Evolutionary conservation across 2,888 invertebrate species (phyloP).

Genomic region (Himalopsyche tibetana): DNA sequence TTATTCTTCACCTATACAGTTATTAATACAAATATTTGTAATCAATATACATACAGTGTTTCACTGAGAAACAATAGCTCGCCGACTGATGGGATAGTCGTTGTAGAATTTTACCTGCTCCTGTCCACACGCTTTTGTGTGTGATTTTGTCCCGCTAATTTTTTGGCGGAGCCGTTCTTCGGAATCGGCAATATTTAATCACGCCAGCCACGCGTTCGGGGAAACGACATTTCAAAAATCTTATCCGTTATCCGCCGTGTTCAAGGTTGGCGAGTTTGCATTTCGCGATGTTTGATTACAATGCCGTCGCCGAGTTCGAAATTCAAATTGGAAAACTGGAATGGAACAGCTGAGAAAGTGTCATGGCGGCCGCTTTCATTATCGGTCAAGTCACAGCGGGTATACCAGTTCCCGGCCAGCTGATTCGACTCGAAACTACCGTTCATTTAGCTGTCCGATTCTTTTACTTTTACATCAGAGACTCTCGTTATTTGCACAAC

Average conservation of each 20-base stretch:
- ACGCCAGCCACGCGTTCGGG: background rate
- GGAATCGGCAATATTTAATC: background rate
- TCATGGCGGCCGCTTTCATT: constrained; percentile 37
- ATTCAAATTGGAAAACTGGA: constrained; percentile 43
- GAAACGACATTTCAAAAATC: background rate
- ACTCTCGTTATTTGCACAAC: too few relatives aligned
- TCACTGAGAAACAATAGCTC: too few relatives aligned
- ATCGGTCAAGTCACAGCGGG: constrained; percentile 18
- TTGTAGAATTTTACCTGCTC: background rate
- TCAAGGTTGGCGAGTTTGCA: constrained; percentile 13
- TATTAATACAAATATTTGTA: too few relatives aligned
- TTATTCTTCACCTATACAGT: too few relatives aligned
- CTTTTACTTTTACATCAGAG: too few relatives aligned
- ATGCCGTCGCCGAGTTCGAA: constrained; percentile 1
- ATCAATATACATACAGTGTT: too few relatives aligned
- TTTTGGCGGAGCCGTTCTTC: background rate
- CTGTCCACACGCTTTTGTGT: background rate
- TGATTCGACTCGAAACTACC: background rate
- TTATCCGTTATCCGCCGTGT: constrained; percentile 13
- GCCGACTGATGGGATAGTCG: background rate
- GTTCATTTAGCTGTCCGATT: background rate
- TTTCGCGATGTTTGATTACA: constrained; percentile 38
- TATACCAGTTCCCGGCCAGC: constrained; percentile 28
- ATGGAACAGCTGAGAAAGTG: constrained; percentile 43
- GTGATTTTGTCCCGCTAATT: constrained; percentile 10